Evolutionary conservation across 1,140 invertebrate genomes (phyloP), one percentile per base, ranked within the genome.

Genomic region (Trinorchestia longiramus): DNA sequence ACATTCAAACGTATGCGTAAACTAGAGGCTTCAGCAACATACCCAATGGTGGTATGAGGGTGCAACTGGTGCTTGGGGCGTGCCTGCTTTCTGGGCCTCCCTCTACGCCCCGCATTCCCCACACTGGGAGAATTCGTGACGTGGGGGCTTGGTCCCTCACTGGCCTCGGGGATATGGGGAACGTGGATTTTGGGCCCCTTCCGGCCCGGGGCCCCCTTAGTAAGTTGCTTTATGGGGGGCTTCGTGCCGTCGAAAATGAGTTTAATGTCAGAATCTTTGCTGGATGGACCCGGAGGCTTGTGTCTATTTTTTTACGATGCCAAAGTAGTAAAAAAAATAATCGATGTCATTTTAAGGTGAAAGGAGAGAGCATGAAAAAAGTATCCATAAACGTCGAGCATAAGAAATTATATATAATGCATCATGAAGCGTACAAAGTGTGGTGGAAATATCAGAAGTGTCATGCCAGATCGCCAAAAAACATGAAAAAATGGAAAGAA

Each of bases 41-140:
- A 94, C 92, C 92, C 92, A 94, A 94, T 94, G 92, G 92, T 94
- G 92, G 92, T 94, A 47, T 94, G 92, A 47, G 92, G 92, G 44
- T 94, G 92, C 44, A 94, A 94, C 92, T 94, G 92, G 43, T 94
- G 92, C 44, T 94, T 94, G 44, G 92, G 92, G 0, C 92, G 43
- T 11, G 92, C 43, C 44, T 94, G 92, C 43, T 94, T 94, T 36
- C 88, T 90, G 43, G 88, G 88, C 43, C 88, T 90, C 8, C 88
- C 88, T 43, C 88, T 90, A 94, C 92, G 92, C 40, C 44, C 44
- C 36, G 92, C 43, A n/a, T 0, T 94, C 43, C 92, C 40, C 41
- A 40, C 92, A 47, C 92, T 44, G 44, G 92, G 43, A 40, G 43
- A 0, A 44, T 44, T 94, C 23, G 92, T 43, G 43, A n/a, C 43